Evolutionary conservation across 2,888 invertebrate genomes (phyloP).

Genomic region (Eristalinus aeneus): DNA sequence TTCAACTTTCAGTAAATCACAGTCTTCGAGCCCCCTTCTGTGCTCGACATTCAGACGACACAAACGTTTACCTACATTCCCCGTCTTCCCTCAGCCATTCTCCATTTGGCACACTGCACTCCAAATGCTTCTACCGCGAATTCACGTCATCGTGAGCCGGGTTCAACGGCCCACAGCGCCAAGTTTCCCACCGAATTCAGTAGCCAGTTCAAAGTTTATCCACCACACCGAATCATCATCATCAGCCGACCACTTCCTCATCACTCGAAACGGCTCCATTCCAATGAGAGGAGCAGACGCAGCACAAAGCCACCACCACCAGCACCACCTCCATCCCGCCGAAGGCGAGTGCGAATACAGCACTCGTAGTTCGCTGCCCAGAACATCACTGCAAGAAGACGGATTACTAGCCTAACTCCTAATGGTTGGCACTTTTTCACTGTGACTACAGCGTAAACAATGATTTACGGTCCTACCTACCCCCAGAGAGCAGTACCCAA

Average conservation of each 20-base stretch:
- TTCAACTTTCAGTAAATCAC: too few species aligned
- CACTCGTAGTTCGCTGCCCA: neutral
- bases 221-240: constrained; percentile 39
- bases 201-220: constrained; percentile 70
- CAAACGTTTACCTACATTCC: too few species aligned
- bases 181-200: constrained; percentile 22
- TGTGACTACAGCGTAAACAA: constrained; percentile 70
- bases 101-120: too few species aligned
- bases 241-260: constrained; percentile 48
- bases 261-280: constrained; percentile 42
- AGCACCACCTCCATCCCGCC: neutral
- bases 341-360: neutral
- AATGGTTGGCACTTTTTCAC: constrained; percentile 72
- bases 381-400: constrained; percentile 49
- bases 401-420: constrained; percentile 70
- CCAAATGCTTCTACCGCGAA: neutral
- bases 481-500: constrained; percentile 64
- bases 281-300: neutral
- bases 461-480: constrained; percentile 70
- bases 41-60: too few species aligned
- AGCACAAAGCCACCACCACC: constrained; percentile 1
- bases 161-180: neutral
- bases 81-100: too few species aligned
- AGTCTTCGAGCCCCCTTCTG: too few species aligned
- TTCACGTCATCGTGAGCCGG: neutral